A percentile compares a stretch with the other conserved stretches of the same genome.
These are phyloP conservation scores for Torymus auratus DNA, from an alignment of 2,888 invertebrate genomes.

Conservation along the genomic window DNA sequence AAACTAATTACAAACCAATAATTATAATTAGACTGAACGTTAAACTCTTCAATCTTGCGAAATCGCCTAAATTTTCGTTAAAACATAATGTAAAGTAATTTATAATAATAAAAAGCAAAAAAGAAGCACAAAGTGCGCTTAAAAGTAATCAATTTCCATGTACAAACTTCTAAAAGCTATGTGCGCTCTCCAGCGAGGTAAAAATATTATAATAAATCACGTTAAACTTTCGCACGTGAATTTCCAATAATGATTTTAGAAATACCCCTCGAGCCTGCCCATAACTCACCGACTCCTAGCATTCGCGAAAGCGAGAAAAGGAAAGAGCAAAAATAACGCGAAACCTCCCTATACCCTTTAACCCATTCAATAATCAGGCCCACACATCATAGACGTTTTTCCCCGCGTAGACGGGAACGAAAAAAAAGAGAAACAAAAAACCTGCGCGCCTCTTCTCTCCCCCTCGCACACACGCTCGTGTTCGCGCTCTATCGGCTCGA, in stretches of 20 bases:
- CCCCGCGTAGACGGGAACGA: conserved; percentile 7
- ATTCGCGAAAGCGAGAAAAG: background rate
- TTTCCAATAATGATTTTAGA: background rate
- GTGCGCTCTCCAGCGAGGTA: too few relatives aligned
- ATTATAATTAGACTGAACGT: background rate
- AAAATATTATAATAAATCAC: too few relatives aligned
- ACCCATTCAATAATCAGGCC: conserved; percentile 29
- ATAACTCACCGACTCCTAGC: background rate
- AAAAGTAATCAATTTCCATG: too few relatives aligned
- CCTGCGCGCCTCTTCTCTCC: background rate
- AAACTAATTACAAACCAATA: too few relatives aligned
- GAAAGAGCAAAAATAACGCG: background rate
- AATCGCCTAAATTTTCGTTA: too few relatives aligned
- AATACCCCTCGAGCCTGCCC: background rate
- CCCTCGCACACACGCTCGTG: background rate
- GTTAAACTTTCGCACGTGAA: background rate
- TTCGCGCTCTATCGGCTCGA: conserved; percentile 34
- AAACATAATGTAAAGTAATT: too few relatives aligned
- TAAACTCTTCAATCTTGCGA: background rate
- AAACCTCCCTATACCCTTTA: background rate
- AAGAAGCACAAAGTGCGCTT: too few relatives aligned
- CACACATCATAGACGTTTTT: conserved; percentile 21
- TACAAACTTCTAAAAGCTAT: too few relatives aligned
- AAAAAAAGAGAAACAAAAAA: too few relatives aligned
- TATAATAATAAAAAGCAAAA: too few relatives aligned